Conservation (phyloP, 2,113 vertebrate genomes). For the Crotalus helleri region DNA sequence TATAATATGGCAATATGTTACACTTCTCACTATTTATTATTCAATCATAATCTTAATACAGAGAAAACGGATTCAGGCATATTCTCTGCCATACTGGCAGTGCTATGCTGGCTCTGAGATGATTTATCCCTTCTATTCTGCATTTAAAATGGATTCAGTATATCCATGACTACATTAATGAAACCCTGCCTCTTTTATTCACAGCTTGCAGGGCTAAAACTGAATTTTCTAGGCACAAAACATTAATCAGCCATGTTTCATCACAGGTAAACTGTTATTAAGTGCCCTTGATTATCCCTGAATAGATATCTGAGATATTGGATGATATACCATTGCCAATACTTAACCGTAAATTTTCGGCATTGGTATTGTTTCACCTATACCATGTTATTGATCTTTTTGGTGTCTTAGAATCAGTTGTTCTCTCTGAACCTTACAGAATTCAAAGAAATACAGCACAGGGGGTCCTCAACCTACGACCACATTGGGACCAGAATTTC, state of each 20-base stretch:
- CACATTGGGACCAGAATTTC: not conserved
- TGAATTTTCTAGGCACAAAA: not conserved
- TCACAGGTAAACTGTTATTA: not conserved
- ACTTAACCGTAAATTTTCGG: not conserved
- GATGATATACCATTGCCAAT: not conserved
- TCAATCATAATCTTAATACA: not conserved
- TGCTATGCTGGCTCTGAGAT: not conserved
- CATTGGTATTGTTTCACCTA: not conserved
- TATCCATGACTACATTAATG: not conserved
- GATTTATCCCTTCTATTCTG: slow-evolving; percentile 4
- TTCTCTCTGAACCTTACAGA: not conserved
- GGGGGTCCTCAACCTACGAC: not conserved
- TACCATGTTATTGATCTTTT: not conserved
- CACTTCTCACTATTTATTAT: not conserved
- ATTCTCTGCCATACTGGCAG: not conserved
- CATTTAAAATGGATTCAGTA: not conserved
- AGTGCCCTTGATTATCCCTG: not conserved
- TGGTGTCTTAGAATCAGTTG: not conserved
- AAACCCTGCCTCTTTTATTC: not conserved
- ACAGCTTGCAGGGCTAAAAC: not conserved
- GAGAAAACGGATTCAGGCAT: not conserved
- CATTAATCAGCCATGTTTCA: not conserved
- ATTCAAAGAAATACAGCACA: not conserved
- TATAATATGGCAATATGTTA: not conserved
- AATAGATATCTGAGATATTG: not conserved